These are phyloP conservation scores for Schizothorax lantsangensis DNA, from an alignment of 2,797 vertebrate species.

Conservation along the genomic window DNA sequence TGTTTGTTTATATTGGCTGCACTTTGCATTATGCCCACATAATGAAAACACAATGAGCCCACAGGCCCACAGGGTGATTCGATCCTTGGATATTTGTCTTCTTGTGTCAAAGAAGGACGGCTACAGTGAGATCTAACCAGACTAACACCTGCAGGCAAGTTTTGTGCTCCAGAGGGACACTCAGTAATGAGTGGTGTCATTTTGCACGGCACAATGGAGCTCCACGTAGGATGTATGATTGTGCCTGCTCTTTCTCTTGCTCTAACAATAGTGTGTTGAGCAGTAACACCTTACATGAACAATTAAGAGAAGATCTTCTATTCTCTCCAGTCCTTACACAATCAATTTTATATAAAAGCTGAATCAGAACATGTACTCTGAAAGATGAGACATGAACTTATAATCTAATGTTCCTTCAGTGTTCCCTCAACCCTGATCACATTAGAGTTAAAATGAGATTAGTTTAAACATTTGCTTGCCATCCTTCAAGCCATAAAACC, in stretches of 20 bases:
- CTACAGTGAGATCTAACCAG: conserved; percentile 27
- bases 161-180: conserved; percentile 11
- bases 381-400: background rate
- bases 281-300: conserved; percentile 13
- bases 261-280: conserved; percentile 28
- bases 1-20: conserved; percentile 12
- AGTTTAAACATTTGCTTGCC: background rate
- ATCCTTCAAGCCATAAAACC: background rate
- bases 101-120: background rate
- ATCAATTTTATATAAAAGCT: background rate
- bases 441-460: background rate
- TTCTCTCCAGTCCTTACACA: background rate
- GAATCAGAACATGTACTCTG: background rate
- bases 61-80: conserved; percentile 31
- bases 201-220: conserved; percentile 16
- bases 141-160: conserved; percentile 25
- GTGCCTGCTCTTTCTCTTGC: conserved; percentile 25
- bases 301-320: background rate
- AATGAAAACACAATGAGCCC: conserved; percentile 22
- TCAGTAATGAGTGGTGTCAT: conserved; percentile 21
- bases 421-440: background rate
- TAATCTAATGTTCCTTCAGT: background rate
- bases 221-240: background rate
- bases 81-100: conserved; percentile 20
- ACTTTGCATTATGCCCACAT: conserved; percentile 19